Evolutionary conservation across 2,113 vertebrate genomes (phyloP), one percentile per base, ranked within the genome.

Genomic region (Pao palembangensis): DNA sequence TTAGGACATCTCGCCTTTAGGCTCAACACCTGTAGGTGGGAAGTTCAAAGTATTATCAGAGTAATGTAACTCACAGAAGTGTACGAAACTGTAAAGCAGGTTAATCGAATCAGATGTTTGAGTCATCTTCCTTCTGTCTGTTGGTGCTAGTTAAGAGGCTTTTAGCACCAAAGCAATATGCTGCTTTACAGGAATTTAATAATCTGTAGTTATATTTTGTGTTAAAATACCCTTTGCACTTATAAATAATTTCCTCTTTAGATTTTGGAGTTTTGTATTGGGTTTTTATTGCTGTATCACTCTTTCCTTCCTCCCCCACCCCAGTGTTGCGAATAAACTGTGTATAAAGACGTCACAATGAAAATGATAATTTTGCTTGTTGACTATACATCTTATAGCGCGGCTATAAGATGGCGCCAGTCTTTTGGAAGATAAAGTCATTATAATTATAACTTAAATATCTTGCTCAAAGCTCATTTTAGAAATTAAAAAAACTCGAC

Each of bases 291-390:
- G 46, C 51, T 68, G 19, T 64, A 42, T 74, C 1, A 54, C 51
- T 55, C 73, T 72, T 79, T 56, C 79, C 69, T 75, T 44, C 64
- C 53, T 41, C 25, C 25, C 25, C 21, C 21, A 23, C 25, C 21
- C 21, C 2, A 38, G 65, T 76, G 53, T 83, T 74, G 41, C 51
- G 75, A 88, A 79, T 89, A 86, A 89, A 85, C 80, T 23, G 10
- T 50, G 48, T 21, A 21, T 51, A 20, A 18, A 19, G 8, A 49
- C 3, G n/a, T 49, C 15, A 17, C 15, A 16, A 18, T 49, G 47
- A 49, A 8, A 49, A 44, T 44, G 17, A 1, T 44, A 12, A 1
- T 44, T n/a, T n/a, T n/a, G n/a, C n/a, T n/a, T n/a, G n/a, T n/a
- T n/a, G n/a, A n/a, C n/a, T n/a, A n/a, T n/a, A n/a, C n/a, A n/a